Evolutionary conservation across 2,888 invertebrate genomes (phyloP).

Genomic region (Fragum fragum): DNA sequence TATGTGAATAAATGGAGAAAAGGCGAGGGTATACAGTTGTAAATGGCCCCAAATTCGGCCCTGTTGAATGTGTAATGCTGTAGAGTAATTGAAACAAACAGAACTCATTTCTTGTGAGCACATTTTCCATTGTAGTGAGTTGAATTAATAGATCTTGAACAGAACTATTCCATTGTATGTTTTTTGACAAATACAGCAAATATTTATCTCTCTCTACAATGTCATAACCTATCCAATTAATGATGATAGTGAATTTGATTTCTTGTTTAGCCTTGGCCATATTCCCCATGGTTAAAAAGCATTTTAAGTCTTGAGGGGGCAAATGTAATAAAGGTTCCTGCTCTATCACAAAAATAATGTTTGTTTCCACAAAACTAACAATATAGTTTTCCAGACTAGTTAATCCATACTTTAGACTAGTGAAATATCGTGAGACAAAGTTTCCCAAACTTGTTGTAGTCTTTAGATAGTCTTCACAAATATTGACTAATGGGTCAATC

Average conservation of each 20-base stretch:
- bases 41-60: constrained; percentile 77
- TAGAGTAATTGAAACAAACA: constrained; percentile 89
- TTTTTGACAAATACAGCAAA: constrained; percentile 88
- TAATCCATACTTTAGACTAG: constrained; percentile 89
- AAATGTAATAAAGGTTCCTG: constrained; percentile 46
- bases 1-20: constrained; percentile 45
- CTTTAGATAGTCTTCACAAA: constrained; percentile 90
- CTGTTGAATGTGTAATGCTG: constrained; percentile 87
- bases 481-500: constrained; percentile 88
- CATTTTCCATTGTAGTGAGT: constrained; percentile 88
- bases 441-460: constrained; percentile 89
- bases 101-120: constrained; percentile 89
- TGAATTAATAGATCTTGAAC: constrained; percentile 82
- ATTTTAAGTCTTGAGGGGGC: constrained; percentile 50
- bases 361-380: constrained; percentile 88
- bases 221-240: constrained; percentile 60
- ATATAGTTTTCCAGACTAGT: constrained; percentile 88
- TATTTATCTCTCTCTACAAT: constrained; percentile 87
- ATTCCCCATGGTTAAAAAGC: constrained; percentile 51
- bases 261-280: constrained; percentile 50
- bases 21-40: constrained; percentile 49
- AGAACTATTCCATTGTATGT: constrained; percentile 68
- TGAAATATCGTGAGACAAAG: constrained; percentile 89
- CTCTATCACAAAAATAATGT: constrained; percentile 55
- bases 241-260: constrained; percentile 58